Evolutionary conservation across 2,797 vertebrate species (phyloP).

Genomic region (Chromis chromis): DNA sequence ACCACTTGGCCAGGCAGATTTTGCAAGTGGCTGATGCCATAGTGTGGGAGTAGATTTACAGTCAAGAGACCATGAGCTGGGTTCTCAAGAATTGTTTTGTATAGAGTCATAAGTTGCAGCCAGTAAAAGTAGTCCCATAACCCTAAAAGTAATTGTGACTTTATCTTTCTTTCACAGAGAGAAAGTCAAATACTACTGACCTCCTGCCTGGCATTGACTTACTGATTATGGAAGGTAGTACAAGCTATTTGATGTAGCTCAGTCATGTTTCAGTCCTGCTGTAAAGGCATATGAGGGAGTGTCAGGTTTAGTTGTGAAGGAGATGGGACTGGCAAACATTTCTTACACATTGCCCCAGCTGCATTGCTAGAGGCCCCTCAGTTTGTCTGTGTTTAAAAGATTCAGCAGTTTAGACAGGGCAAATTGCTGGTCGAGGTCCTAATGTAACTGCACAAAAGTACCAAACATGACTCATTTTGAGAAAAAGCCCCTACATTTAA

Average conservation of each 20-base stretch:
- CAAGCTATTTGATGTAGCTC: conserved; percentile 65
- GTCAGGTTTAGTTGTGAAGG: neutral
- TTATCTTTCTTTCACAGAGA: conserved; percentile 90
- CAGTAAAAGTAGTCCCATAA: conserved; percentile 18
- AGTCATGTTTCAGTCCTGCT: conserved; percentile 4
- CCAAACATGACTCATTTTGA: no score
- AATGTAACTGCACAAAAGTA: no score
- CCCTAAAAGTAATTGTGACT: conserved; percentile 83
- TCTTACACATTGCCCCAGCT: neutral
- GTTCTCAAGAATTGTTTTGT: neutral
- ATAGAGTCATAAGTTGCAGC: conserved; percentile 10
- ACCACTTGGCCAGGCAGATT: neutral
- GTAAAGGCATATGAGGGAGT: neutral
- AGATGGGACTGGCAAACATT: neutral
- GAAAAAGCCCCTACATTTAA: neutral
- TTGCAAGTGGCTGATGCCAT: neutral
- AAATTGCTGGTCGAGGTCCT: no score
- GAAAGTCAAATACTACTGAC: conserved; percentile 92
- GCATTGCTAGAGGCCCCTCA: neutral
- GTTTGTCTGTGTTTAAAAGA: conserved; percentile 1
- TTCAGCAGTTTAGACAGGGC: neutral
- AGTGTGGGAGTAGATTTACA: neutral
- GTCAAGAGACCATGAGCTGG: neutral
- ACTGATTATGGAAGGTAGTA: conserved; percentile 97
- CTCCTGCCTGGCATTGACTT: conserved; percentile 96